Percentiles rank a stretch among this genome's conserved stretches.
Conservation (phyloP, 2,888 invertebrate genomes). For the Uropetala carovei region DNA sequence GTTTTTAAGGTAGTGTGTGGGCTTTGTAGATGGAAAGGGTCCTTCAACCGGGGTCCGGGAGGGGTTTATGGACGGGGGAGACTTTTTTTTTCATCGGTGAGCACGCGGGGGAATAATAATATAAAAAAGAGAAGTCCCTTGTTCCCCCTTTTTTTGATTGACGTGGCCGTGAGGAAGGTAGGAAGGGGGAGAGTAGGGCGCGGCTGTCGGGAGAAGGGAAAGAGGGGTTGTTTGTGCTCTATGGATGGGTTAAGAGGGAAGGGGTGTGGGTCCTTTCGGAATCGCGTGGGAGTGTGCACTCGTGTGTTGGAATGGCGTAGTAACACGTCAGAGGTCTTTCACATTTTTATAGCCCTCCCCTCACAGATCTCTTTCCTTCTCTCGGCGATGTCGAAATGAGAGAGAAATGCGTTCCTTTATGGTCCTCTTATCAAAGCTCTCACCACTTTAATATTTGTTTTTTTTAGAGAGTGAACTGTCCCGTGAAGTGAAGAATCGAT, state of each 20-base stretch:
- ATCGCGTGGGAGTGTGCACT: slow-evolving; percentile 54
- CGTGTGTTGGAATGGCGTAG: slow-evolving; percentile 18
- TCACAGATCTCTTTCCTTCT: background rate
- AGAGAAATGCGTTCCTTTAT: background rate
- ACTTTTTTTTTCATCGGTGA: background rate
- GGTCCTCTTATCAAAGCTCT: no score
- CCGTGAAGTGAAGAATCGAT: no score
- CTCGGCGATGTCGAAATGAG: background rate
- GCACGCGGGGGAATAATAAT: background rate
- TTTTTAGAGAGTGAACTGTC: no score
- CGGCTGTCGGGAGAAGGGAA: background rate
- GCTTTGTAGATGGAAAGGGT: slow-evolving; percentile 36
- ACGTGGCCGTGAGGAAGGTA: background rate
- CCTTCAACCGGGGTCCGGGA: background rate
- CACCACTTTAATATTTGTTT: no score
- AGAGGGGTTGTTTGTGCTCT: background rate
- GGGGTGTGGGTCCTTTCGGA: background rate
- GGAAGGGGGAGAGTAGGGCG: background rate
- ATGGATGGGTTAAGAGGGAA: slow-evolving; percentile 21
- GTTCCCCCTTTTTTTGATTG: slow-evolving; percentile 48
- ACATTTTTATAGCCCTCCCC: background rate
- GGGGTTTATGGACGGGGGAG: background rate
- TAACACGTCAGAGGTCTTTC: background rate
- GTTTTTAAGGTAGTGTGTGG: background rate
- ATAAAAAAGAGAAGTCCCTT: slow-evolving; percentile 35